Conservation (phyloP, 1,140 invertebrate species). For the Microplitis mediator region DNA sequence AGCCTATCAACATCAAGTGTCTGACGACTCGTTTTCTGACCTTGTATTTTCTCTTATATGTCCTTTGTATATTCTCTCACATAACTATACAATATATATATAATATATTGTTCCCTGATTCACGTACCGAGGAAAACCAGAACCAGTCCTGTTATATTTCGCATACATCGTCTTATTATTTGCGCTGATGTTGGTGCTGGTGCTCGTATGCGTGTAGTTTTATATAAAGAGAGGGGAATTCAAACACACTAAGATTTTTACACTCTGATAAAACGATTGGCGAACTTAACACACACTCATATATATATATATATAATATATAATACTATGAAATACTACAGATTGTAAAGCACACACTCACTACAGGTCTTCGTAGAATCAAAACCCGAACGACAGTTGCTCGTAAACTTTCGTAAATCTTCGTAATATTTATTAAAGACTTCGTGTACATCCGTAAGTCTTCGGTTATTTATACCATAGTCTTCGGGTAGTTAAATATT, state of each 20-base stretch:
- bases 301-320: neutral
- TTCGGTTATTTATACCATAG: conserved; percentile 23
- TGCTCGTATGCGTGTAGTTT: neutral
- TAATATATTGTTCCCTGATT: neutral
- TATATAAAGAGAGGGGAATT: neutral
- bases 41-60: conserved; percentile 15
- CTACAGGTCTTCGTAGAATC: neutral
- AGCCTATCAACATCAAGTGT: neutral
- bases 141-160: conserved; percentile 10
- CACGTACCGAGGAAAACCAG: conserved; percentile 21
- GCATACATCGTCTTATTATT: neutral
- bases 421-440: neutral
- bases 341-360: no score
- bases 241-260: neutral
- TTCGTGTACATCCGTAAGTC: conserved; percentile 33
- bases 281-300: neutral
- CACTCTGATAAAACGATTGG: no score
- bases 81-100: no score
- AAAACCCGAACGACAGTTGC: neutral
- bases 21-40: conserved; percentile 6
- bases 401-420: conserved; percentile 38
- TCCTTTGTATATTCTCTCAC: neutral
- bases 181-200: no score
- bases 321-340: no score
- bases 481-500: conserved; percentile 13